Percentiles rank a stretch among this genome's conserved stretches.
Conservation (phyloP, 1,140 invertebrate genomes). For the Aphaenogaster ashmeadi region DNA sequence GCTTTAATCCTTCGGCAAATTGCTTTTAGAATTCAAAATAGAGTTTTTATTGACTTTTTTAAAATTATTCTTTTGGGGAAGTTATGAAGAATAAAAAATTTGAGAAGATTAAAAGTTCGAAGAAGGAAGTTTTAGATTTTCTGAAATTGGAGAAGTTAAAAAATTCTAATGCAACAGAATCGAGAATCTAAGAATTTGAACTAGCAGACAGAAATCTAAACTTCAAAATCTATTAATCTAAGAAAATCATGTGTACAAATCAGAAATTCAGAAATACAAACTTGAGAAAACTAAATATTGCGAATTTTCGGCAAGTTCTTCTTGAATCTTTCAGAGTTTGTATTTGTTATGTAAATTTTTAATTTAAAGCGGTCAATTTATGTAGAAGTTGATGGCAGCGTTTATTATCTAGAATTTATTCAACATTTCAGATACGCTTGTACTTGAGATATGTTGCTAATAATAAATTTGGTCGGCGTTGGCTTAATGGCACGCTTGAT, state of each 20-base stretch:
- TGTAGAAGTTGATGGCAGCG: neutral
- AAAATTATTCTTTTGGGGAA: neutral
- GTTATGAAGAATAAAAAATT: neutral
- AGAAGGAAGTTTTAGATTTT: neutral
- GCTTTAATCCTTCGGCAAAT: slow-evolving; percentile 41
- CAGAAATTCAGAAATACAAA: neutral
- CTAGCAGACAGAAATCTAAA: neutral
- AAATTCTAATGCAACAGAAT: neutral
- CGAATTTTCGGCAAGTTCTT: neutral
- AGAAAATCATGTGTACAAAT: neutral
- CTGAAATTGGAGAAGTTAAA: neutral
- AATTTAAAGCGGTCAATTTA: neutral
- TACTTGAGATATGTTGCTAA: neutral
- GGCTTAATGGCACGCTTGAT: slow-evolving; percentile 17
- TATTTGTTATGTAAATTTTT: slow-evolving; percentile 25
- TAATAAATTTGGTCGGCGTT: slow-evolving; percentile 1
- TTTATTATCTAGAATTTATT: slow-evolving; percentile 2
- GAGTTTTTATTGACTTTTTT: neutral
- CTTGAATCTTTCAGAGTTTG: neutral
- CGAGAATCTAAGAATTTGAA: neutral
- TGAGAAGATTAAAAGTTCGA: neutral
- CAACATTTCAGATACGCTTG: neutral
- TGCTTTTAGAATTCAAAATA: slow-evolving; percentile 35
- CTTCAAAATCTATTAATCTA: neutral
- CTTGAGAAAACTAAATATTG: neutral